Percentiles rank a stretch among this genome's conserved stretches.
These are phyloP conservation scores for Gymnothorax javanicus DNA, from an alignment of 2,797 vertebrate species.

Conservation along the genomic window DNA sequence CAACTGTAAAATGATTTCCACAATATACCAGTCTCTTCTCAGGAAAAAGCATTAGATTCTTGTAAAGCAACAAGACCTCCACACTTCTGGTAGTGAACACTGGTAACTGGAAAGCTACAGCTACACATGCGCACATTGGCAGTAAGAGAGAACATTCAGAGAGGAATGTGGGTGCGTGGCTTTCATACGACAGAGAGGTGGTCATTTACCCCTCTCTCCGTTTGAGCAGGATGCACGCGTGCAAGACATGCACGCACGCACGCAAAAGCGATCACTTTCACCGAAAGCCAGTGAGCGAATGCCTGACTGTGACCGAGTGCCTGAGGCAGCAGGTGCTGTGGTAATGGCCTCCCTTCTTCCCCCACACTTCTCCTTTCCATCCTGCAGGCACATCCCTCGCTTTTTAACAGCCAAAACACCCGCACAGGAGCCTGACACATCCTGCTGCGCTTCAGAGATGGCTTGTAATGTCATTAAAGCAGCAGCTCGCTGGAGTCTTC, in stretches of 20 bases:
- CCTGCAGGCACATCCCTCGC: not conserved
- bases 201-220: not conserved
- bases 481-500: not conserved
- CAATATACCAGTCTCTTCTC: not conserved
- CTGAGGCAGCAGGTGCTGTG: slow-evolving; percentile 26
- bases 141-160: not conserved
- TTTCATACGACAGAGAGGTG: not conserved
- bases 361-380: not conserved
- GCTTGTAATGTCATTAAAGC: slow-evolving; percentile 4
- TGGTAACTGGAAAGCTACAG: not conserved
- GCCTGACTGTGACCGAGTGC: slow-evolving; percentile 9
- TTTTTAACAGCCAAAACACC: not conserved
- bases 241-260: not conserved
- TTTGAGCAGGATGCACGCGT: not conserved
- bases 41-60: not conserved
- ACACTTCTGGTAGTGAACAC: not conserved
- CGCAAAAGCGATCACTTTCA: not conserved
- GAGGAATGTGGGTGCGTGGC: not conserved
- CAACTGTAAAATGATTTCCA: too few species aligned
- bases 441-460: not conserved
- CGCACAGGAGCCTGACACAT: not conserved
- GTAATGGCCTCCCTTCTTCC: not conserved
- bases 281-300: slow-evolving; percentile 28
- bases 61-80: not conserved
- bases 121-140: not conserved